Percentiles rank a stretch among this genome's conserved stretches.
Evolutionary conservation across 1,140 invertebrate genomes (phyloP).

Genomic region (Bombus sibiricus): DNA sequence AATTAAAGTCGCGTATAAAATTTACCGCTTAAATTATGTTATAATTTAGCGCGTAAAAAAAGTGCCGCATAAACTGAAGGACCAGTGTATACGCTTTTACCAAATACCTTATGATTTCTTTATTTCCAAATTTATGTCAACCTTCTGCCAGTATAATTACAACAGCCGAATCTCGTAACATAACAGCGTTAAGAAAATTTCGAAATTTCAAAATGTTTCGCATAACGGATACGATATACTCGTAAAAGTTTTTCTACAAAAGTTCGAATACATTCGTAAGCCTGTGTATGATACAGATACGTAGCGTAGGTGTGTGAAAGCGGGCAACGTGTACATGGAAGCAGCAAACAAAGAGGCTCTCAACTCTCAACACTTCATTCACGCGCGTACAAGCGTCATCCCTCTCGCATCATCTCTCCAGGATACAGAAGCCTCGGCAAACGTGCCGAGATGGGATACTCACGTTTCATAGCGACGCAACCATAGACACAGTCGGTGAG

Average conservation of each 20-base stretch:
- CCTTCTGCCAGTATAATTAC: no score
- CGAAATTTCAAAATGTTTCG: neutral
- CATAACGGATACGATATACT: neutral
- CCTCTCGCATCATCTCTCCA: constrained; percentile 24
- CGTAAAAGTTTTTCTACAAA: neutral
- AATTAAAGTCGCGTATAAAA: no score
- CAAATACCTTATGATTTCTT: no score
- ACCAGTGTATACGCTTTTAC: no score
- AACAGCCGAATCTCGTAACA: no score
- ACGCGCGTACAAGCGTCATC: constrained; percentile 54
- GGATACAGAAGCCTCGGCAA: constrained; percentile 30
- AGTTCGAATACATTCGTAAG: neutral
- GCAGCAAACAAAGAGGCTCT: constrained; percentile 34
- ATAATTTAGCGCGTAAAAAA: no score
- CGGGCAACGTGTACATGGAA: constrained; percentile 12
- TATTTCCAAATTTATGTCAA: no score
- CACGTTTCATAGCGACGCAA: constrained; percentile 54
- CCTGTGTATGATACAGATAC: no score
- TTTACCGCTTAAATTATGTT: no score
- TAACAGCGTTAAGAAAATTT: neutral
- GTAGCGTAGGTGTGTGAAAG: neutral
- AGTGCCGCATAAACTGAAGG: no score
- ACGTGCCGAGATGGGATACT: constrained; percentile 46
- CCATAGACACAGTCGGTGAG: constrained; percentile 2
- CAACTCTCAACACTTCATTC: constrained; percentile 53